A percentile compares a stretch with the other conserved stretches of the same genome.
phyloP scores from a whole-genome alignment of 1,140 invertebrate species.

The Pemphigus obesinymphae region DNA sequence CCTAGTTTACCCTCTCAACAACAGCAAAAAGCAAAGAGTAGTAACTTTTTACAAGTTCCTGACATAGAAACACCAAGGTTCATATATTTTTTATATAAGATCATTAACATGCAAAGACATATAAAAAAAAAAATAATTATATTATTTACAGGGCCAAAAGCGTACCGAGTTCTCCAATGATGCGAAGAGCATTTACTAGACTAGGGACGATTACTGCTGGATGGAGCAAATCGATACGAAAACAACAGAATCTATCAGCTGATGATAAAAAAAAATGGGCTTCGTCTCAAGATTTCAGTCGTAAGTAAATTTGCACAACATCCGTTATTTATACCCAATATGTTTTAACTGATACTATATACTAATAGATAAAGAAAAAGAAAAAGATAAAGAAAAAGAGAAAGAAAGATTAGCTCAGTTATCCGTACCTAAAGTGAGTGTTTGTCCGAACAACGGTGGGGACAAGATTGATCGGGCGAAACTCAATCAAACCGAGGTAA shows the following conservation, averaged over 20 bases:
- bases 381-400: slow-evolving; percentile 73
- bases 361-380: slow-evolving; percentile 62
- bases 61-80: slow-evolving; percentile 64
- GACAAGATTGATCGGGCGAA: slow-evolving; percentile 89
- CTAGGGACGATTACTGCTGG: slow-evolving; percentile 83
- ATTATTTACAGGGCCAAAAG: slow-evolving; percentile 71
- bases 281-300: slow-evolving; percentile 85
- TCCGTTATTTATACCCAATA: background rate
- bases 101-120: no score
- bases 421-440: slow-evolving; percentile 78
- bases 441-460: slow-evolving; percentile 73
- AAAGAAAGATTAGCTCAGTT: slow-evolving; percentile 60
- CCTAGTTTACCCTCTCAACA: slow-evolving; percentile 77
- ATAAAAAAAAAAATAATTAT: background rate
- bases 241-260: slow-evolving; percentile 66
- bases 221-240: slow-evolving; percentile 78
- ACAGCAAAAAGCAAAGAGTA: slow-evolving; percentile 81
- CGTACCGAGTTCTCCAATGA: slow-evolving; percentile 90
- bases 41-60: slow-evolving; percentile 84
- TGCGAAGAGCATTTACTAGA: slow-evolving; percentile 82
- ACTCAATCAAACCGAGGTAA: slow-evolving; percentile 83
- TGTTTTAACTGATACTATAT: slow-evolving; percentile 20
- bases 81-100: slow-evolving; percentile 44
- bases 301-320: slow-evolving; percentile 54
- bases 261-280: slow-evolving; percentile 90